A percentile compares a stretch with the other conserved stretches of the same genome.
Conservation (phyloP, 2,888 invertebrate species). For the Megaustenia siamemsis region DNA sequence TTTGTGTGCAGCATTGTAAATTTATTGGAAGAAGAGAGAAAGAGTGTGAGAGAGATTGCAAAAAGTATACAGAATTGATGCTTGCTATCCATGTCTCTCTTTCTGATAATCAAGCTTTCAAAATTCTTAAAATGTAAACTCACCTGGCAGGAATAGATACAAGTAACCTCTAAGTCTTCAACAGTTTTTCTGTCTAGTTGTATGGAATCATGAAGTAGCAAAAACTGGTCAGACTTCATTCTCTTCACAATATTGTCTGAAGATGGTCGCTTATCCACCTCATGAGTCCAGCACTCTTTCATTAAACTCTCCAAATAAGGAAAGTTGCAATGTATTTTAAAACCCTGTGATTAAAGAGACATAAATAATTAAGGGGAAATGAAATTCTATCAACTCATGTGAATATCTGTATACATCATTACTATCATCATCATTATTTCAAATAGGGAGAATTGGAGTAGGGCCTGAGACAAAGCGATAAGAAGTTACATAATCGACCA, state of each 20-base stretch:
- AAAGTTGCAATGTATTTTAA: constrained; percentile 65
- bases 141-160: constrained; percentile 53
- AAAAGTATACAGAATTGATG: not conserved
- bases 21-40: too few relatives aligned
- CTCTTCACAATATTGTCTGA: constrained; percentile 62
- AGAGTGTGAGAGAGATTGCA: too few relatives aligned
- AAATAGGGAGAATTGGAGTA: too few relatives aligned
- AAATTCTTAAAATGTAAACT: not conserved
- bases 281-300: constrained; percentile 67
- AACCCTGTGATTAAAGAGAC: constrained; percentile 60
- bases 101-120: not conserved
- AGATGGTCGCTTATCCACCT: constrained; percentile 63
- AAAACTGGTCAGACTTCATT: constrained; percentile 65
- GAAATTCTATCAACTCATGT: too few relatives aligned
- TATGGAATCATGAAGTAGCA: constrained; percentile 63
- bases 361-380: too few relatives aligned
- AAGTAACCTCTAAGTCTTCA: constrained; percentile 51
- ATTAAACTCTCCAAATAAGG: constrained; percentile 70
- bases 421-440: too few relatives aligned
- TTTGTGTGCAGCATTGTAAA: too few relatives aligned
- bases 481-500: too few relatives aligned
- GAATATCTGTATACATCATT: too few relatives aligned
- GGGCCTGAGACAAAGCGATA: too few relatives aligned
- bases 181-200: constrained; percentile 4
- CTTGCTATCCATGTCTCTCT: too few relatives aligned